A percentile compares a stretch with the other conserved stretches of the same genome.
phyloP scores from a whole-genome alignment of 2,113 vertebrate genomes.

The Syrmaticus mikado region DNA sequence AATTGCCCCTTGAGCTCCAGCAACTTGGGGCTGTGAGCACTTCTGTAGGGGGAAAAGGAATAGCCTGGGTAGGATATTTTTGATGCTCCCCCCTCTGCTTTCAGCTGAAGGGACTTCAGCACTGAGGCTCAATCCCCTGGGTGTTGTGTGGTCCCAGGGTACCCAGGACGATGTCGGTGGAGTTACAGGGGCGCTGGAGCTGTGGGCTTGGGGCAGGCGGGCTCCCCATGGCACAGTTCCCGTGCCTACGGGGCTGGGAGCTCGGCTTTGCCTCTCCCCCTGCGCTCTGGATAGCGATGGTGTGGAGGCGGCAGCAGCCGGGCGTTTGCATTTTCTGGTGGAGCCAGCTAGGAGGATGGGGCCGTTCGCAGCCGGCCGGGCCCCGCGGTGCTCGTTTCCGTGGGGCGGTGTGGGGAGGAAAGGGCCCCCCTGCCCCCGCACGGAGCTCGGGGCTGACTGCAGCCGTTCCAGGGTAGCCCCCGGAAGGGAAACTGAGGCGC shows the following conservation, averaged over 20 bases:
- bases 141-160: background rate
- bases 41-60: background rate
- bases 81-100: background rate
- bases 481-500: background rate
- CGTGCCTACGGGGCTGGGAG: background rate
- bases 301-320: background rate
- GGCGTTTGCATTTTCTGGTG: background rate
- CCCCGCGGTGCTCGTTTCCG: background rate
- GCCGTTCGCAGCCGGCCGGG: background rate
- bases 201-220: no score
- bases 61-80: background rate
- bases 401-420: background rate
- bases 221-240: background rate
- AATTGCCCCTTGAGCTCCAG: background rate
- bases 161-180: background rate
- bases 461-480: background rate
- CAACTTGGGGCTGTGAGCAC: background rate
- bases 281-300: background rate
- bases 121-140: accelerated
- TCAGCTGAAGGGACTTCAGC: background rate
- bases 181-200: background rate
- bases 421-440: background rate
- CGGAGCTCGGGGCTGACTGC: background rate
- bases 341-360: background rate
- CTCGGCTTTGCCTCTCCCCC: background rate